Percentiles rank a stretch among this genome's conserved stretches.
These are phyloP conservation scores for Mastomys natalensis DNA, from an alignment of 2,113 vertebrate species.

Conservation along the genomic window DNA sequence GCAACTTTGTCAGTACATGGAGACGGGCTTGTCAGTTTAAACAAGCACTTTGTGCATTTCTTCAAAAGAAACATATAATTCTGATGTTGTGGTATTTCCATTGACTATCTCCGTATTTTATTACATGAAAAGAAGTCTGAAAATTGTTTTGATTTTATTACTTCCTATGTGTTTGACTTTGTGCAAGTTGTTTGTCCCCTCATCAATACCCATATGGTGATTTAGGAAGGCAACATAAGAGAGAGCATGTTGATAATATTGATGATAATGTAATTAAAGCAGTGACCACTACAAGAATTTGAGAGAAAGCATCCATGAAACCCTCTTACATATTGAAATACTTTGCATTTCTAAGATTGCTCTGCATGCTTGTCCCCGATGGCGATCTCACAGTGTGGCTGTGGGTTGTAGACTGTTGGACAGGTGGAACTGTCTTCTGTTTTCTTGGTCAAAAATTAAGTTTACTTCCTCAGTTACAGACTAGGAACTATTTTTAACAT, in stretches of 20 bases:
- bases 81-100: conserved; percentile 5
- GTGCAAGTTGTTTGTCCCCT: background rate
- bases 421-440: background rate
- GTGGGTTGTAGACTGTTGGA: background rate
- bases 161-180: background rate
- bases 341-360: background rate
- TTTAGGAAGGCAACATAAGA: conserved; percentile 3
- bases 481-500: background rate
- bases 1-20: background rate
- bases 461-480: background rate
- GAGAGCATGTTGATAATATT: background rate
- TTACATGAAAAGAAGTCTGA: background rate
- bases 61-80: background rate
- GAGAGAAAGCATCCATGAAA: background rate
- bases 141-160: background rate
- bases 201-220: background rate
- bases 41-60: background rate
- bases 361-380: background rate
- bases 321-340: background rate
- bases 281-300: background rate
- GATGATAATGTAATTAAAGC: background rate
- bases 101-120: background rate
- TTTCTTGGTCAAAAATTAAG: conserved; percentile 1
- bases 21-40: background rate
- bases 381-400: background rate